phyloP scores from a whole-genome alignment of 2,797 vertebrate species.

The Oreochromis mossambicus region DNA sequence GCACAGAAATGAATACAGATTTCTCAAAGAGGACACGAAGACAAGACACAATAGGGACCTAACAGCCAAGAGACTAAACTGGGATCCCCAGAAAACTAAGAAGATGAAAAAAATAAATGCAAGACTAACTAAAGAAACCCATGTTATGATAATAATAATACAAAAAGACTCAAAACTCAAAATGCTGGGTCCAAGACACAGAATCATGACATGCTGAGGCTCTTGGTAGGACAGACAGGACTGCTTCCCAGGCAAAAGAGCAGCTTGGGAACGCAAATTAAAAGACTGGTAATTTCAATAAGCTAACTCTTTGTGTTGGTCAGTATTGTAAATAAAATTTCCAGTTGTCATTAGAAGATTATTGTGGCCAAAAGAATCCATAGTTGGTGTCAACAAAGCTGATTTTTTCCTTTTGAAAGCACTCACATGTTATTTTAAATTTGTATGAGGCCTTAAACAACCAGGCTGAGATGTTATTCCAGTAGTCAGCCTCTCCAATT shows the following conservation, averaged over 20 bases:
- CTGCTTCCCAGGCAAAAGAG: rapidly evolving
- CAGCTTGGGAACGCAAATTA: neutral
- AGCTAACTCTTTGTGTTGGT: neutral
- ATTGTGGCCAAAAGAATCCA: neutral
- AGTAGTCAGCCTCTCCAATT: neutral
- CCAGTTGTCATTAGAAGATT: neutral
- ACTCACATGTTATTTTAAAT: neutral
- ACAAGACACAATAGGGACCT: too few species aligned
- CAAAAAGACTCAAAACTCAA: neutral
- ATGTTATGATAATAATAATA: neutral
- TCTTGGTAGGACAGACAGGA: neutral
- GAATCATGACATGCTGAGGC: neutral
- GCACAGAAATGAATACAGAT: too few species aligned
- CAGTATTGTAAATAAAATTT: neutral
- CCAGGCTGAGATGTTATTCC: neutral
- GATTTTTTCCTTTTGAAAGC: neutral
- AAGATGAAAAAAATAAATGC: neutral
- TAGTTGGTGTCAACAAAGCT: neutral
- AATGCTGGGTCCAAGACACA: neutral
- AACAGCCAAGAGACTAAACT: too few species aligned
- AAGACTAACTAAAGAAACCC: neutral
- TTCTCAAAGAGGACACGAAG: too few species aligned
- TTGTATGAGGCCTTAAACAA: rapidly evolving
- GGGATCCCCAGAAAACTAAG: too few species aligned
- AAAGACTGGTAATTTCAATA: neutral